Evolutionary conservation across 1,140 invertebrate genomes (phyloP).

Genomic region (Drosophila pseudoananassae): DNA sequence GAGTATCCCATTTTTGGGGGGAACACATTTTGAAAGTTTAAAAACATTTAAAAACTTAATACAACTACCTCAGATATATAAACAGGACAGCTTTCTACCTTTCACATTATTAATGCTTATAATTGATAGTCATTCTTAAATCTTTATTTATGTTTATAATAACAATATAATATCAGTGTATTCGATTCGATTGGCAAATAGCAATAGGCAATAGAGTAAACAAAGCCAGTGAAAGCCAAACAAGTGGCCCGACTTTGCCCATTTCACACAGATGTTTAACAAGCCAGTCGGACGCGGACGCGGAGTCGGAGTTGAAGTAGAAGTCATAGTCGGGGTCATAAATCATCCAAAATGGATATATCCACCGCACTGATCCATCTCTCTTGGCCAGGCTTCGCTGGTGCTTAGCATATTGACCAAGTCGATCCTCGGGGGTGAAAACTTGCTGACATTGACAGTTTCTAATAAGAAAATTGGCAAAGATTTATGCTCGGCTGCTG

Average conservation of each 20-base stretch:
- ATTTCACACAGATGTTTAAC: constrained; percentile 80
- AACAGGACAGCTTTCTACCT: too few species aligned
- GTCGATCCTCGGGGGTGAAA: constrained; percentile 62
- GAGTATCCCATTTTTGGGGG: too few species aligned
- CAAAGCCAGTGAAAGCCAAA: constrained; percentile 68
- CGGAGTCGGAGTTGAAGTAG: background rate
- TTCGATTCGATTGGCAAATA: constrained; percentile 36
- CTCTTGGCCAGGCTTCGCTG: constrained; percentile 9
- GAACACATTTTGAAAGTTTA: too few species aligned
- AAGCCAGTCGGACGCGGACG: constrained; percentile 28
- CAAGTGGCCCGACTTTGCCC: constrained; percentile 56
- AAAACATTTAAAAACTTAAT: too few species aligned
- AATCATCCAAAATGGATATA: constrained; percentile 70
- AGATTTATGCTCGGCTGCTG: constrained; percentile 63
- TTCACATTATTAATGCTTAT: too few species aligned
- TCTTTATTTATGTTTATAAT: background rate
- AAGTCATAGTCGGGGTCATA: constrained; percentile 58
- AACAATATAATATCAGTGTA: constrained; percentile 10
- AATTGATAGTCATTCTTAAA: too few species aligned
- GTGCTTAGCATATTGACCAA: constrained; percentile 39
- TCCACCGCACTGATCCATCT: constrained; percentile 50
- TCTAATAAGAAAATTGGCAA: constrained; percentile 72
- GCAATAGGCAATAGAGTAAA: constrained; percentile 43
- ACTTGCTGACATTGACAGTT: constrained; percentile 71
- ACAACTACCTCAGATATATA: too few species aligned